Evolutionary conservation across 2,797 vertebrate species (phyloP), one percentile per base, ranked within the genome.

Genomic region (Cuniculus paca): DNA sequence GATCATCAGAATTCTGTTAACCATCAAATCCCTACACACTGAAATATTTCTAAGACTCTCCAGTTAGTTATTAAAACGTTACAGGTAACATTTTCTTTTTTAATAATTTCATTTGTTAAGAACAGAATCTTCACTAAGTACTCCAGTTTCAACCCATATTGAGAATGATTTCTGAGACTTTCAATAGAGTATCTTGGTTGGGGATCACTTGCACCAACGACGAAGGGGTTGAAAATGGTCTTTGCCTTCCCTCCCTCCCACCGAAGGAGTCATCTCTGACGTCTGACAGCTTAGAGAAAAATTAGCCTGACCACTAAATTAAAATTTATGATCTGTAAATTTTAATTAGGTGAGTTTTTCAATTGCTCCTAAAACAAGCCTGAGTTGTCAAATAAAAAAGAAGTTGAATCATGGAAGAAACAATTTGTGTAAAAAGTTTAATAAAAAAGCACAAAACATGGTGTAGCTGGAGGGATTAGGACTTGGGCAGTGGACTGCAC

Each of bases 301-400:
- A 94, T 95, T 88, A 80, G 89, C 65, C 50, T 96, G 90, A 88
- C 39, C 54, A 94, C 39, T 58, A 79, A 96, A 92, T 97, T 95
- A 96, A 97, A 97, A 28, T 97, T 97, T 97, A 96, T 95, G 97
- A 95, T 78, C 86, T 96, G 86, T 96, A 78, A 92, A 88, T 97
- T 94, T 95, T 96, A 97, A 96, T 97, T 95, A 92, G 60, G 48
- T 90, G 72, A 95, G 68, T 90, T 97, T 97, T 97, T 94, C 79
- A 95, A 88, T 95, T 88, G 77, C 54, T 94, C 52, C 77, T 83
- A 86, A 92, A 95, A 95, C 31, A 39, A 96, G 84, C 45, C 58
- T 80, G 56, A 80, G 22, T 86, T 86, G 65, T 90, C 88, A 91
- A 91, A 93, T 95, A 95, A 96, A 95, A 97, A 97, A 82, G 82